A percentile compares a stretch with the other conserved stretches of the same genome.
Evolutionary conservation across 2,797 vertebrate genomes (phyloP).

Genomic region (Garrulus glandarius): DNA sequence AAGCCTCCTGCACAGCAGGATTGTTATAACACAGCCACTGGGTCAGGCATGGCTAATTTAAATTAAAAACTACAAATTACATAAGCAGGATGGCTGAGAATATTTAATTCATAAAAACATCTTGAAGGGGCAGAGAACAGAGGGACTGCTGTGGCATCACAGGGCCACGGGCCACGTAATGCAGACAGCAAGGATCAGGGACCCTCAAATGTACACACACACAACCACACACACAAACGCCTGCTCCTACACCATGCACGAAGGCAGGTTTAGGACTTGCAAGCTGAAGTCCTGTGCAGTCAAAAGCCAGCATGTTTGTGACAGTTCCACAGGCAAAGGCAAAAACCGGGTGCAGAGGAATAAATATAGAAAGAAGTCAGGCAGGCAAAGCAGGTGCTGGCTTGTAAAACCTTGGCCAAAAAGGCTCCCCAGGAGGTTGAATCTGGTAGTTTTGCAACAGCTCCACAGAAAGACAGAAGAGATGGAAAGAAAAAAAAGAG

Average conservation of each 20-base stretch:
- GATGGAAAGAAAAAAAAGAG: slow-evolving; percentile 9
- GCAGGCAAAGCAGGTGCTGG: slow-evolving; percentile 51
- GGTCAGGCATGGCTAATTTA: neutral
- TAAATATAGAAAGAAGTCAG: slow-evolving; percentile 45
- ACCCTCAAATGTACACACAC: neutral
- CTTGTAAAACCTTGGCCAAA: slow-evolving; percentile 63
- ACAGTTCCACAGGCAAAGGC: slow-evolving; percentile 21
- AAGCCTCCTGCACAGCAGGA: neutral
- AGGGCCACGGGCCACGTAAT: rapidly evolving
- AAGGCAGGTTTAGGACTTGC: neutral
- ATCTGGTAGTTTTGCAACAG: slow-evolving; percentile 59
- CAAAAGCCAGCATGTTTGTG: slow-evolving; percentile 21
- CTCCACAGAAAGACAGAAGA: slow-evolving; percentile 45
- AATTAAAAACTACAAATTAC: neutral
- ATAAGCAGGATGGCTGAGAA: neutral
- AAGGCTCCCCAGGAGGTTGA: slow-evolving; percentile 55
- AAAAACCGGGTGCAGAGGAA: neutral
- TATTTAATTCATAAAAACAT: neutral
- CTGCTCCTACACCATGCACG: neutral
- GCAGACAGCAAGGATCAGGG: neutral
- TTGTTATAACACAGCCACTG: rapidly evolving
- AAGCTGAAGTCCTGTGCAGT: slow-evolving; percentile 8
- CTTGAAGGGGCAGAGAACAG: neutral
- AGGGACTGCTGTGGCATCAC: neutral
- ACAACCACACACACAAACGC: rapidly evolving